Base-by-base conservation (phyloP, 2,113 vertebrate species). In the Prochilodus magdalenae region DNA sequence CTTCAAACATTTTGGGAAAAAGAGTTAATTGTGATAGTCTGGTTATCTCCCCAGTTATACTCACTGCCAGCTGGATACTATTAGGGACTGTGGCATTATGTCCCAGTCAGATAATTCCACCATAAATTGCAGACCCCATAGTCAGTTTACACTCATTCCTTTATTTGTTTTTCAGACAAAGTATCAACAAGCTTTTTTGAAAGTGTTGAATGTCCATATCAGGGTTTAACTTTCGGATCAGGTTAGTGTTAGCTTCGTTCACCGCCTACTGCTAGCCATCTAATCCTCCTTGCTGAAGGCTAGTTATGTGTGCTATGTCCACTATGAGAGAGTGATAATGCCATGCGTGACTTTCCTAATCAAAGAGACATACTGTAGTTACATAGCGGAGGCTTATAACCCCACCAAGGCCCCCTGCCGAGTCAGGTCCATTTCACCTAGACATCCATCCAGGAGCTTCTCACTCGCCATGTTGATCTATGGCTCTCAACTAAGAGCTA, bases 301-400 rank as follows among this genome's bases (percentile, higher is more conserved):
- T 33, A 81, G 44, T 15, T 81, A 73, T 82, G 66, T 74, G 70
- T 69, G 63, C 30, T 53, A 76, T 85, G 75, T 84, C 83, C 75
- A 70, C 86, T 77, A 59, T 70, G 60, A 63, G 49, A 55, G 67
- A 51, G 81, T 74, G 62, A 77, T n/a, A 80, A 29, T 73, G 24
- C 13, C 53, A 36, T 47, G 40, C 20, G 15, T 72, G 29, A 47
- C 72, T 75, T 81, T 55, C 29, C 60, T 22, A 81, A 81, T 67
- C 40, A 40, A 55, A 75, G 71, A 44, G 29, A 36, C n/a, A 40
- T 65, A 47, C 27, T 83, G 72, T 77, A 72, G 78, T 75, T 81
- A 81, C 36, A 77, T 79, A 79, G 13, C 15, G 66, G 49, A 30
- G 2, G 55, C 81, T 82, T 77, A 76, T 79, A 81, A 79, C 77